These are phyloP conservation scores for Gopherus flavomarginatus DNA, from an alignment of 2,113 vertebrate genomes.

Conservation along the genomic window DNA sequence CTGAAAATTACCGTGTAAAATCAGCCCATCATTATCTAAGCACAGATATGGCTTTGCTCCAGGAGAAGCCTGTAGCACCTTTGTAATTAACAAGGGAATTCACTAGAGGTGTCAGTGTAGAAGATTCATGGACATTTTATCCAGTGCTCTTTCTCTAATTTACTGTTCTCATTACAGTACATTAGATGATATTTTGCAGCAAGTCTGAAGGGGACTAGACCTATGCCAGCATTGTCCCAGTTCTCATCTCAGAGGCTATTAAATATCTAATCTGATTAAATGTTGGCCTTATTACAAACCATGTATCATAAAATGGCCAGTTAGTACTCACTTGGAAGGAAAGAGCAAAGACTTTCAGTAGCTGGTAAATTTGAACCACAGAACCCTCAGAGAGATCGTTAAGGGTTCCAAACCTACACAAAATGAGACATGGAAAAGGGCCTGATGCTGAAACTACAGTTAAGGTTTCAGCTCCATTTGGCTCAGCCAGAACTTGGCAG, in stretches of 20 bases:
- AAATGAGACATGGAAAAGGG: not conserved
- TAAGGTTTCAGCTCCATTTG: not conserved
- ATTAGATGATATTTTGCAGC: slow-evolving; percentile 10
- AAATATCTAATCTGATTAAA: slow-evolving; percentile 57
- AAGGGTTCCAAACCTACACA: not conserved
- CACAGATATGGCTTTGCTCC: not conserved
- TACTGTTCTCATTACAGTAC: slow-evolving; percentile 56
- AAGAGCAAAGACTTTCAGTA: not conserved
- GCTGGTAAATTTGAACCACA: not conserved
- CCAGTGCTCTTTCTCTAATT: slow-evolving; percentile 6
- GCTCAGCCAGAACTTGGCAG: not conserved
- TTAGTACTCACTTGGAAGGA: not conserved
- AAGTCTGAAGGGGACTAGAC: slow-evolving; percentile 20
- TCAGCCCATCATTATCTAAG: not conserved
- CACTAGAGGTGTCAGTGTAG: rapidly evolving
- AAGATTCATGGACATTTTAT: slow-evolving; percentile 49
- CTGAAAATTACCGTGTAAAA: not conserved
- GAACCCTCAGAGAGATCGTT: not conserved
- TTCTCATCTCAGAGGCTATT: slow-evolving; percentile 34
- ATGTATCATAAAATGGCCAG: not conserved
- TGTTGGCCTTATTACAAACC: slow-evolving; percentile 17
- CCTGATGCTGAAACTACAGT: not conserved
- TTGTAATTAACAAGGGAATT: slow-evolving; percentile 24
- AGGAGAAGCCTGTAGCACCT: slow-evolving; percentile 38
- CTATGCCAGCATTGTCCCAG: slow-evolving; percentile 19